Evolutionary conservation across 2,113 vertebrate genomes (phyloP).

Genomic region (Puntigrus tetrazona): DNA sequence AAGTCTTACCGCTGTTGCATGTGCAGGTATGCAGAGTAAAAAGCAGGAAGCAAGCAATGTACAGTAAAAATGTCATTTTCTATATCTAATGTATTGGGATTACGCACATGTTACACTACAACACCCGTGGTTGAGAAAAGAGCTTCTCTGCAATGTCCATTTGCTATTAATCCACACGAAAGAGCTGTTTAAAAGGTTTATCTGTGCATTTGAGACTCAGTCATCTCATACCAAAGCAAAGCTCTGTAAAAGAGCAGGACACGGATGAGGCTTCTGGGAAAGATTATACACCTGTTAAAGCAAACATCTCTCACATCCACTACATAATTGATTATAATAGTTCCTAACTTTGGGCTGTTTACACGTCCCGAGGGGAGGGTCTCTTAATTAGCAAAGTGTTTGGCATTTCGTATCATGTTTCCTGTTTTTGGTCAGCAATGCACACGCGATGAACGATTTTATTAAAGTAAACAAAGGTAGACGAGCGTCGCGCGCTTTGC

Average conservation of each 20-base stretch:
- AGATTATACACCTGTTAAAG: neutral
- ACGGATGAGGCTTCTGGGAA: neutral
- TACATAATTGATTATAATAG: neutral
- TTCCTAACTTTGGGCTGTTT: neutral
- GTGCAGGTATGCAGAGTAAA: neutral
- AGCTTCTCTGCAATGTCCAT: conserved; percentile 7
- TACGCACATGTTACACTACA: neutral
- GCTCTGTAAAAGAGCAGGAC: neutral
- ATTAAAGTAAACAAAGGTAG: neutral
- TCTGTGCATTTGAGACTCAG: conserved; percentile 64
- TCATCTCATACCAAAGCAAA: conserved; percentile 57
- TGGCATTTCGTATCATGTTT: neutral
- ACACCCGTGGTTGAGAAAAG: neutral
- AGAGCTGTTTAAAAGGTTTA: conserved; percentile 62
- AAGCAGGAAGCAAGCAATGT: neutral
- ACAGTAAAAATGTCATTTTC: neutral
- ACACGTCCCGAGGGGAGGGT: neutral
- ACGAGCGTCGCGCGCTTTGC: conserved; percentile 31
- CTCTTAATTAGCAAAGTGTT: conserved; percentile 5
- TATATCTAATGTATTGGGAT: neutral
- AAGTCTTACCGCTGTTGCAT: neutral
- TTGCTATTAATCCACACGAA: conserved; percentile 32
- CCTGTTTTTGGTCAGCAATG: neutral
- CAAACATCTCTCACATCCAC: neutral
- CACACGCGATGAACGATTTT: neutral